Evolutionary conservation across 2,888 invertebrate genomes (phyloP), one percentile per base, ranked within the genome.

Genomic region (Coremacera marginata): DNA sequence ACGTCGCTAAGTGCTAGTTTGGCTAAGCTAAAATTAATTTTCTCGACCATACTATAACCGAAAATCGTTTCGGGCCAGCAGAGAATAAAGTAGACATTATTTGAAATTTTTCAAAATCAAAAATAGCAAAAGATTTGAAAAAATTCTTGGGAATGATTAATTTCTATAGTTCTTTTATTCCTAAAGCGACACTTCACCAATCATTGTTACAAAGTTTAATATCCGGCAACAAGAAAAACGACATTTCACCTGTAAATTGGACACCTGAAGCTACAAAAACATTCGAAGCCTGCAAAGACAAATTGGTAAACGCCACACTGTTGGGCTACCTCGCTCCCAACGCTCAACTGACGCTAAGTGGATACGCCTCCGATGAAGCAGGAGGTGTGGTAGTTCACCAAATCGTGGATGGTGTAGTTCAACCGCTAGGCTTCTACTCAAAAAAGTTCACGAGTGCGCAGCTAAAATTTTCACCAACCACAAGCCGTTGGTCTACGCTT

Each of bases 161-260:
- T 79, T 88, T 86, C 78, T 88, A 88, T 62, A 76, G 86, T 2
- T 75, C 84, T 16, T 88, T 84, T 78, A 82, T 88, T 3, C 84
- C 82, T 22, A 60, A 79, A 16, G 79, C 81, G 7, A 77, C 75
- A 0, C 63, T 57, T 7, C 55, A 44, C 34, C 80, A 77, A 70
- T 11, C 14, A 57, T 7, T 57, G 22, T 19, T 73, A 19, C 49
- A 37, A 14, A 7, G 19, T 3, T 25, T 73, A 44, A 60, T 72
- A 57, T 22, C 22, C 9, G 73, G 73, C 1, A 63, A 73, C 51
- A 73, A 73, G 7, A 73, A 73, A 16, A 72, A 72, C 22, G 22
- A 72, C 37, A 49, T 57, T 3, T 37, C n/a, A n/a, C 9, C 44
- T 22, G 27, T 72, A 8, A 44, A 60, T 25, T 62, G 72, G 72